Base-by-base conservation (phyloP, 2,113 vertebrate species). In the Salminus brasiliensis region DNA sequence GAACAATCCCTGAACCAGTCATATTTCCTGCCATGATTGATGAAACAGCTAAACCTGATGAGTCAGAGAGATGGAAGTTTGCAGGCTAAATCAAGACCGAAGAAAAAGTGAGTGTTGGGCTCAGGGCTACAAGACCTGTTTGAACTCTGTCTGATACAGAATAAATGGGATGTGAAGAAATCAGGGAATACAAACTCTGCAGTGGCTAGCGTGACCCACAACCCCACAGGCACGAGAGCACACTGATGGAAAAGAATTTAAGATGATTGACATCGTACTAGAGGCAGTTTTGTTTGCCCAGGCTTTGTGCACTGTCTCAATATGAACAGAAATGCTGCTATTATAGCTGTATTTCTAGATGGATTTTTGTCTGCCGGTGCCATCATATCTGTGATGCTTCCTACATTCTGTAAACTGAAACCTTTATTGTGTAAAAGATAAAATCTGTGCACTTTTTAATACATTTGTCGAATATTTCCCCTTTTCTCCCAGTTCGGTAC, bases 21-120 rank as follows among this genome's bases (percentile, higher is more conserved):
- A 39, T 57, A 39, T 52, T 49, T 41, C 34, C 63, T 69, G 81
- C 76, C 81, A 74, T 63, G 65, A 60, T 21, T 74, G 81, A 79
- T 74, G 76, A 70, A 39, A 23, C 13, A 30, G 67, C 49, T 63
- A 29, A 49, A 63, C 59, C 18, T 67, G 34, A 43, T 25, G 52
- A 65, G 36, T 72, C 43, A 11, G n/a, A 70, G 32, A 70, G 59
- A 45, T 5, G 6, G 0, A 69, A 15, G 66, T 52, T 29, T 47
- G 27, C 1, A 15, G 36, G 65, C 65, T 69, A 65, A 36, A 27
- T 13, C 23, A 39, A 52, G 36, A 30, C 59, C 45, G 18, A 49
- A 15, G 41, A 63, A 47, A 57, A 15, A 13, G 23, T 59, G 32
- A 59, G 30, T 8, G 18, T 2, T 34, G 52, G 21, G 36, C 52